Evolutionary conservation across 2,113 vertebrate genomes (phyloP).

Genomic region (Oryctolagus cuniculus): DNA sequence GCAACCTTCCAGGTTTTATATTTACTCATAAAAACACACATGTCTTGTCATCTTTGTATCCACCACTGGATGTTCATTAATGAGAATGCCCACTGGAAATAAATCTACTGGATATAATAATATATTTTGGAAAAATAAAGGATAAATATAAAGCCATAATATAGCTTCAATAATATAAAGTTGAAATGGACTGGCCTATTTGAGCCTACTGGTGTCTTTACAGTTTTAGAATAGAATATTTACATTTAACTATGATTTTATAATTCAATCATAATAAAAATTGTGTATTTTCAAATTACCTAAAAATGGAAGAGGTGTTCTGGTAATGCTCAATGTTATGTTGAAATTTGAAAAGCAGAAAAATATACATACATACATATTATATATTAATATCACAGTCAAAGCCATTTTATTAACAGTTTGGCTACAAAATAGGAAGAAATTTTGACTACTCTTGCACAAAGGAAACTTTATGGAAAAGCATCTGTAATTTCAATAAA

Average conservation of each 20-base stretch:
- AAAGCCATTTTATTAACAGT: not conserved
- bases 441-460: not conserved
- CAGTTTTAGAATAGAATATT: not conserved
- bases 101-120: not conserved
- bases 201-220: not conserved
- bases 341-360: not conserved
- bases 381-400: not conserved
- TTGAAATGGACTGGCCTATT: not conserved
- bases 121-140: not conserved
- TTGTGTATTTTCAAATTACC: not conserved
- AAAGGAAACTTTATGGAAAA: not conserved
- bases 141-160: not conserved
- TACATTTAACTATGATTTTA: not conserved
- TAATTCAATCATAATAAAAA: not conserved
- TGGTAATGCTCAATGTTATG: not conserved
- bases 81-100: not conserved
- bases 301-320: not conserved
- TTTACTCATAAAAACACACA: not conserved
- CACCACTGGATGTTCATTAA: not conserved
- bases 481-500: not conserved
- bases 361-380: accelerated
- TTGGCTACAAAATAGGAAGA: not conserved
- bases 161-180: not conserved
- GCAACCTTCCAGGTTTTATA: not conserved
- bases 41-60: not conserved